phyloP scores from a whole-genome alignment of 2,888 invertebrate species.

The Busseola fusca region DNA sequence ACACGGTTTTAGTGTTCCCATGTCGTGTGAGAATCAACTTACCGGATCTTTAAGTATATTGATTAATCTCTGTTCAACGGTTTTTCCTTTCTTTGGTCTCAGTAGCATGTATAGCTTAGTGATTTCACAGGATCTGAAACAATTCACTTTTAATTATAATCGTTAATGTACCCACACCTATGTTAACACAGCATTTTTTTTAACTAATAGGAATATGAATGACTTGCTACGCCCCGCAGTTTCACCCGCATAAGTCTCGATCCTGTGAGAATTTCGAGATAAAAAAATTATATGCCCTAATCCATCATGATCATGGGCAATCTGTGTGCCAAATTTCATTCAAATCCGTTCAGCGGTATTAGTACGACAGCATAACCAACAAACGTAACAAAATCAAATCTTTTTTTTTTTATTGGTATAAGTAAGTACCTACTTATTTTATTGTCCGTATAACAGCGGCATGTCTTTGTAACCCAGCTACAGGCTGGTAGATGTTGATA shows the following conservation, averaged over 20 bases:
- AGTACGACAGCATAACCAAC: not conserved
- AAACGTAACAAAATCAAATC: no score
- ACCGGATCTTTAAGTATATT: conserved; percentile 62
- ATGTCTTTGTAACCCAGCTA: no score
- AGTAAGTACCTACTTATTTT: no score
- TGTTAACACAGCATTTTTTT: not conserved
- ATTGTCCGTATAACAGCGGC: no score
- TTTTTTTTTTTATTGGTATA: no score
- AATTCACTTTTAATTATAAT: not conserved
- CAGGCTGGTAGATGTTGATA: no score
- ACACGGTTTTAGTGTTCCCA: not conserved
- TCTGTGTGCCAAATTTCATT: no score
- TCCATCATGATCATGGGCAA: no score
- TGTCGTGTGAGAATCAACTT: conserved; percentile 27
- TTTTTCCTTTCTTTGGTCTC: conserved; percentile 61
- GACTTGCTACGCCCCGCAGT: not conserved
- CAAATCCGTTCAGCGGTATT: no score
- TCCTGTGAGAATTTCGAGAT: not conserved
- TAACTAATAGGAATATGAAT: not conserved
- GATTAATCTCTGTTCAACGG: conserved; percentile 53
- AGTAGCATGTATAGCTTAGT: conserved; percentile 60
- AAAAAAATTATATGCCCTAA: no score
- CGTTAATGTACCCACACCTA: not conserved
- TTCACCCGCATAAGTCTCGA: not conserved
- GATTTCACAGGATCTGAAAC: conserved; percentile 58